Base-by-base conservation (phyloP, 2,113 vertebrate species). In the Helogale parvula region DNA sequence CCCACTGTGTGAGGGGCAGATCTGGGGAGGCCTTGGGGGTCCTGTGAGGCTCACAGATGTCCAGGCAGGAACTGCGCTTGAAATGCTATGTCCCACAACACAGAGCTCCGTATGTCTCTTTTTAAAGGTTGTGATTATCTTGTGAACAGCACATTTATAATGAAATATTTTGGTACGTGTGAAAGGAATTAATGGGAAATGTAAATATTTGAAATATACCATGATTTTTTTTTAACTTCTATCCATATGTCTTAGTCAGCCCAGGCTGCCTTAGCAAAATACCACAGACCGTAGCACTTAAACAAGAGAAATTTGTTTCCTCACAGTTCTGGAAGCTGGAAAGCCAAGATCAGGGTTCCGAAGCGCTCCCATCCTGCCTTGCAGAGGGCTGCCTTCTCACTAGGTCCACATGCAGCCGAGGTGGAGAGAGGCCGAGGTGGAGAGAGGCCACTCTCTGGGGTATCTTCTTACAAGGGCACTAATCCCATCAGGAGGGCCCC, bases 141-240 rank as follows among this genome's bases (percentile, higher is more conserved):
- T 86, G 35, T 41, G 12, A 72, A 72, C 7, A 65, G 71, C 23
- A 74, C 54, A 82, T 81, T 91, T 96, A 47, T 66, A 87, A n/a
- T 38, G 71, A 50, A 47, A 68, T 86, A 71, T 76, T 74, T 86
- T 77, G 33, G 27, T 33, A 38, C 47, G 41, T 52, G 77, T 86
- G 82, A 88, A 94, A 88, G 68, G 60, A 83, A 83, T 92, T 69
- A 83, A 38, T 17, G 21, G 52, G 21, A 92, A 85, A 90, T 31
- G 31, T 79, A 85, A 90, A 90, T 77, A 79, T 77, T 90, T 47
- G 9, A 77, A 77, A 54, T 68, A 77, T 45, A 68, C 11, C 47
- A 35, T 17, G 45, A 33, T 77, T 77, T 31, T 76, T 88, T 4
- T 2, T 65, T 47, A 74, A 71, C 21, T 65, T 57, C 7, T 33